Evolutionary conservation across 1,140 invertebrate genomes (phyloP), one percentile per base, ranked within the genome.

Genomic region (Chionoecetes opilio): DNA sequence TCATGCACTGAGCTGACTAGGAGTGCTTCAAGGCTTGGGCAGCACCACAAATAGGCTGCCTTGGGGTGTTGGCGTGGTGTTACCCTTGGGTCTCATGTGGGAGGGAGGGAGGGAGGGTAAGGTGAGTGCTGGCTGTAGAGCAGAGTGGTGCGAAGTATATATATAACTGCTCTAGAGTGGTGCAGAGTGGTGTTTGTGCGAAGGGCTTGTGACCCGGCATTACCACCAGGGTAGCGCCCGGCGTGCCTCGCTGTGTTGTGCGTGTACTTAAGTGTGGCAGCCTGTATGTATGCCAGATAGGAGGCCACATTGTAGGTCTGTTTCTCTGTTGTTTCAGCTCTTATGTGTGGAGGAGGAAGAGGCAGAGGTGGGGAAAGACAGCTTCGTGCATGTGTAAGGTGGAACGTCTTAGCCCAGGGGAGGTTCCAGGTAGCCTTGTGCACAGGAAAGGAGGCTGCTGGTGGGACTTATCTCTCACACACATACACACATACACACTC

Each of bases 11-110:
- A 34, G 34, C 37, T 46, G 5, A 17, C 82, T 37, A 37, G 37
- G 35, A 11, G 35, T n/a, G 29, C 37, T 31, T 5, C 37, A 82
- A 89, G 37, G 46, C 29, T 32, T 37, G 37, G 6, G 17, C 35
- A 82, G 29, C 82, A 38, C 89, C 29, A 46, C 29, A 37, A 35
- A 75, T 37, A 31, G 17, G 82, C 82, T 82, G 34, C 32, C 38
- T 94, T 82, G 37, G 37, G 86, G 88, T 53, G 38, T 90, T 75
- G 31, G 53, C 63, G 75, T 38, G 75, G 41, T 26, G 63, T 53
- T 34, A 46, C n/a, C 35, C 9, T 35, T 31, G 37, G 21, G 21
- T 21, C 21, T 38, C 26, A 46, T 89, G n/a, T 89, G 17, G 31
- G 53, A 37, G 88, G 29, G 32, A 2, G 11, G 46, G 46, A 0